phyloP scores from a whole-genome alignment of 2,888 invertebrate genomes.

The Smittia sp. region DNA sequence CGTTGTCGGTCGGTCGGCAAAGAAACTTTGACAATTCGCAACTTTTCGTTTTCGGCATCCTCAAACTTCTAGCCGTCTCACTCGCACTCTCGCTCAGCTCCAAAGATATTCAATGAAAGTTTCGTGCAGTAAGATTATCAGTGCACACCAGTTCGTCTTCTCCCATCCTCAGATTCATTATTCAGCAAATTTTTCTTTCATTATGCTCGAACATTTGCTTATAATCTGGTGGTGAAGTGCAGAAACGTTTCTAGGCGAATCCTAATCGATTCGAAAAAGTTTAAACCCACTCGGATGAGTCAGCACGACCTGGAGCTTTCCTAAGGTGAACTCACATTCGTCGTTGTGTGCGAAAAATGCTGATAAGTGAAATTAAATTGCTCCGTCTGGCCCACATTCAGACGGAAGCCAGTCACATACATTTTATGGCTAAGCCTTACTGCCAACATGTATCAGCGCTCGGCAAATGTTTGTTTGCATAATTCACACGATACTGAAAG shows the following conservation, averaged over 20 bases:
- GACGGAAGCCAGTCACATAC: no score
- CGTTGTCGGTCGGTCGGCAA: background rate
- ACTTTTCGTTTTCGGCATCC: background rate
- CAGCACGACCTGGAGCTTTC: background rate
- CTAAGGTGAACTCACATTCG: no score
- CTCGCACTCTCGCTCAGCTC: no score
- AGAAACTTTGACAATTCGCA: slow-evolving; percentile 14
- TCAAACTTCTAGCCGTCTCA: background rate
- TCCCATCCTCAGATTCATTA: background rate
- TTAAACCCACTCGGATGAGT: background rate
- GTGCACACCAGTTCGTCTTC: background rate
- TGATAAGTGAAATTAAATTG: background rate
- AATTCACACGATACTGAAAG: background rate
- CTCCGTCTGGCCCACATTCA: no score
- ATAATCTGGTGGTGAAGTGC: slow-evolving; percentile 15
- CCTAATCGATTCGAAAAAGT: background rate
- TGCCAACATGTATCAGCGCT: no score
- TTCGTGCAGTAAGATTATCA: slow-evolving; percentile 14
- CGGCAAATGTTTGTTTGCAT: background rate
- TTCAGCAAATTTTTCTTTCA: background rate
- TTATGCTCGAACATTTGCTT: background rate
- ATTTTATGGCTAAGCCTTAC: no score
- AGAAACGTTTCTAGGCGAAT: background rate
- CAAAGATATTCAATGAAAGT: slow-evolving; percentile 19
- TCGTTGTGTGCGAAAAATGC: slow-evolving; percentile 19